phyloP scores from a whole-genome alignment of 92 coral and sea anemone species.

The Paragorgia papillata region DNA sequence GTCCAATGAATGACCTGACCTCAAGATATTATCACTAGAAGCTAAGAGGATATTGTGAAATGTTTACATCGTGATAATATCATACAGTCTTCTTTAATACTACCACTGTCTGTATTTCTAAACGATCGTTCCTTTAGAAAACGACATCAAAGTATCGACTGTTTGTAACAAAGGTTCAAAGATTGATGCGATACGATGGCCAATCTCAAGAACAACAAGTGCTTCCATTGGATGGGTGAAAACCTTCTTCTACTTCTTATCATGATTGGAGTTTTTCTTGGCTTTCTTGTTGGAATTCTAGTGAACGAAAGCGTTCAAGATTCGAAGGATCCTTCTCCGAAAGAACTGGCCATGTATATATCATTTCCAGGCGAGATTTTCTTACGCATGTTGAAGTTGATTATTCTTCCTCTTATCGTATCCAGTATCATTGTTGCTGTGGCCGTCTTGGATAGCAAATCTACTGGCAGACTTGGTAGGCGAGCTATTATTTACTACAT shows the following conservation, averaged over 20 bases:
- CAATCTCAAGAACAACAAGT: conserved; percentile 10
- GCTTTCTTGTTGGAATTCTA: conserved; percentile 74
- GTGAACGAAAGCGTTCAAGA: conserved; percentile 70
- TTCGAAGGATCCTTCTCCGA: conserved; percentile 61
- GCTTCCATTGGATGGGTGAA: conserved; percentile 22
- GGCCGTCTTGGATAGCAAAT: conserved; percentile 82
- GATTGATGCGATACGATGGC: conserved; percentile 24
- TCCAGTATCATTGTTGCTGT: conserved; percentile 92
- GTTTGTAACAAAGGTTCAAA: too few species aligned
- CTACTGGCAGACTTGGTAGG: conserved; percentile 82
- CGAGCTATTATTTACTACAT: conserved; percentile 78
- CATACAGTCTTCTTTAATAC: too few species aligned
- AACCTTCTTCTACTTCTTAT: conserved; percentile 73
- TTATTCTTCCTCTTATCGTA: conserved; percentile 81
- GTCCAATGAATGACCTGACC: too few species aligned
- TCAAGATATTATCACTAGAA: too few species aligned
- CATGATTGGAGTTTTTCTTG: conserved; percentile 68
- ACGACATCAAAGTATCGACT: too few species aligned
- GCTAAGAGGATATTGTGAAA: too few species aligned
- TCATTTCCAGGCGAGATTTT: conserved; percentile 94
- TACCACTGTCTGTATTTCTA: too few species aligned
- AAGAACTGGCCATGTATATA: conserved; percentile 81
- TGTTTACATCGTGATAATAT: too few species aligned
- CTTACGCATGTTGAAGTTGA: conserved; percentile 89
- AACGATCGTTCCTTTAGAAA: too few species aligned